Evolutionary conservation across 2,797 vertebrate genomes (phyloP).

Genomic region (Smutsia gigantea): DNA sequence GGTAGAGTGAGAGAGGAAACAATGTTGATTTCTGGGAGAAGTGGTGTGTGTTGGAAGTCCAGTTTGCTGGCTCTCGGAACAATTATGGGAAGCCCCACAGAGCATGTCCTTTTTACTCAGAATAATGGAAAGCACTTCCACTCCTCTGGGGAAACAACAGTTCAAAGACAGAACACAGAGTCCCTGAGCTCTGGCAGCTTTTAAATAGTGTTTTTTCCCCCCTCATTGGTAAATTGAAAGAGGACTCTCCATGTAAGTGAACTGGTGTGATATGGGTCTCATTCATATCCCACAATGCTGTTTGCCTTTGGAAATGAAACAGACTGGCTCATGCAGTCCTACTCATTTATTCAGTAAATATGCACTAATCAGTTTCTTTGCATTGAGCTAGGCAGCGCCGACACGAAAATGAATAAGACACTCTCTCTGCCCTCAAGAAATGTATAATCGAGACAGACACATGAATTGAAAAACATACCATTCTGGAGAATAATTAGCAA

Average conservation of each 20-base stretch:
- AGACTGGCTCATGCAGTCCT: not conserved
- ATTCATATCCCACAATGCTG: not conserved
- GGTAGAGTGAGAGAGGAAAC: slow-evolving; percentile 80
- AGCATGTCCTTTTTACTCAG: slow-evolving; percentile 75
- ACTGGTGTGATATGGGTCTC: slow-evolving; percentile 24
- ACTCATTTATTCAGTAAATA: not conserved
- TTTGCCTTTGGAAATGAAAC: slow-evolving; percentile 26
- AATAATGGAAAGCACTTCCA: slow-evolving; percentile 81
- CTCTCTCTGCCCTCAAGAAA: not conserved
- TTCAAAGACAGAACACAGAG: slow-evolving; percentile 81
- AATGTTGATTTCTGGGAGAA: slow-evolving; percentile 76
- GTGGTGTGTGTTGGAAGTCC: slow-evolving; percentile 77
- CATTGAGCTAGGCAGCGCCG: not conserved
- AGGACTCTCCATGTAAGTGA: not conserved
- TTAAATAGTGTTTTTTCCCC: not conserved
- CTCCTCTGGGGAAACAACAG: slow-evolving; percentile 71
- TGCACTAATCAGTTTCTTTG: not conserved
- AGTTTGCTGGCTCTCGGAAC: slow-evolving; percentile 78
- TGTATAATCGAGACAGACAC: not conserved
- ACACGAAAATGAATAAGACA: not conserved
- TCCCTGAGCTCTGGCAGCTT: slow-evolving; percentile 74
- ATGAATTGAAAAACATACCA: not conserved
- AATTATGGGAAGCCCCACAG: slow-evolving; percentile 86
- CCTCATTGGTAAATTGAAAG: slow-evolving; percentile 45
- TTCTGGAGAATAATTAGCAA: not conserved